phyloP scores from a whole-genome alignment of 2,113 vertebrate species.

The Heloderma charlesbogerti region DNA sequence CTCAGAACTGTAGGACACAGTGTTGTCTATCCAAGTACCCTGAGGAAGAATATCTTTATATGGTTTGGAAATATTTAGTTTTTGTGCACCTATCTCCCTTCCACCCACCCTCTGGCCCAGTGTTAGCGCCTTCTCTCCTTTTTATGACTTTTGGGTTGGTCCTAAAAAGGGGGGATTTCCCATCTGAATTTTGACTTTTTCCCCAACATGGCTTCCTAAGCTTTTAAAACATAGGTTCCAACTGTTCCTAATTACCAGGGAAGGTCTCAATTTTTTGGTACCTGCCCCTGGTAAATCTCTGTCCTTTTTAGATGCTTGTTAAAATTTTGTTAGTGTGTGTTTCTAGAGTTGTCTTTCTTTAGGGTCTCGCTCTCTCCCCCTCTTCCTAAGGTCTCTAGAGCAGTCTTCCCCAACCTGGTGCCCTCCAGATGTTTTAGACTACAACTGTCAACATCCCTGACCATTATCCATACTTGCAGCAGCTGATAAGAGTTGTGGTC shows the following conservation, averaged over 20 bases:
- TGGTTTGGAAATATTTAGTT: neutral
- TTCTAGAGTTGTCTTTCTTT: neutral
- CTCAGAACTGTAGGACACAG: neutral
- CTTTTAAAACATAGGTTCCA: neutral
- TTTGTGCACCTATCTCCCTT: too few species aligned
- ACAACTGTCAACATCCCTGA: too few species aligned
- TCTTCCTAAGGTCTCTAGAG: too few species aligned
- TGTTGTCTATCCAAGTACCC: neutral
- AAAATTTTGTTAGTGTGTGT: neutral
- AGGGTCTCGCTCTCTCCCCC: neutral
- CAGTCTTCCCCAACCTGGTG: too few species aligned
- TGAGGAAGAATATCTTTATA: neutral
- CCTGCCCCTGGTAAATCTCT: neutral
- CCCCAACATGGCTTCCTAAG: neutral
- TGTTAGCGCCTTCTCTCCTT: too few species aligned
- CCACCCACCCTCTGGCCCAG: too few species aligned
- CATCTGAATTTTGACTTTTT: neutral
- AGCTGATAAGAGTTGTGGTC: too few species aligned
- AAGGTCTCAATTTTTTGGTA: neutral
- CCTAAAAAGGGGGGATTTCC: neutral
- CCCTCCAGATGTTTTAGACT: too few species aligned
- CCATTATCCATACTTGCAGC: too few species aligned
- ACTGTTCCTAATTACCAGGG: neutral
- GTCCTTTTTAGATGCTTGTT: neutral
- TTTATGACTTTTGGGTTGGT: neutral